phyloP scores from a whole-genome alignment of 2,888 invertebrate species.

The Tetramorium bicarinatum region DNA sequence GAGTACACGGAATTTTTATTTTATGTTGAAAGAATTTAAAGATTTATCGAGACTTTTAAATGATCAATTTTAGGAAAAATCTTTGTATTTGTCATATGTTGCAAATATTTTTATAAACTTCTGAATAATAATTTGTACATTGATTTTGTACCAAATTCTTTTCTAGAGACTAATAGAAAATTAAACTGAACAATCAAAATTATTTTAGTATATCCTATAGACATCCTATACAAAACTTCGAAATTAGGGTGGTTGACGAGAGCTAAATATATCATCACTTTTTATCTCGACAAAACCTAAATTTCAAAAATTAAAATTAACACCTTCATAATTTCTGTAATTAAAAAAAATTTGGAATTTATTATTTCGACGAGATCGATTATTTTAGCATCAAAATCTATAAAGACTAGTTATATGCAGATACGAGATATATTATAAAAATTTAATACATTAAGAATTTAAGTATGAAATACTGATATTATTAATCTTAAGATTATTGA shows the following conservation, averaged over 20 bases:
- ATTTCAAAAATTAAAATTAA: no score
- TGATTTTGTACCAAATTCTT: not conserved
- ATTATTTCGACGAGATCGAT: no score
- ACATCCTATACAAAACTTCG: no score
- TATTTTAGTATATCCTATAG: not conserved
- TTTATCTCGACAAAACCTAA: no score
- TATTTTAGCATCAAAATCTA: not conserved
- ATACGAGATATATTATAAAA: not conserved
- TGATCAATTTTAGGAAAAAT: not conserved
- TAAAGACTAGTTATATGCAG: not conserved
- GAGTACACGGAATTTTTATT: not conserved
- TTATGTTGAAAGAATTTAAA: not conserved
- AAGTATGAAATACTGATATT: not conserved
- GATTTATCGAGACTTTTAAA: not conserved
- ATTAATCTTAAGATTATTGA: not conserved
- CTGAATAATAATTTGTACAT: no score
- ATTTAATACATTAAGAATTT: not conserved
- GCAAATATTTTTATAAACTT: no score
- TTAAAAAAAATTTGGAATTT: no score
- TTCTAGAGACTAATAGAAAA: not conserved
- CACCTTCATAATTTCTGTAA: no score
- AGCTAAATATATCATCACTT: no score
- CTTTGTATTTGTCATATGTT: not conserved
- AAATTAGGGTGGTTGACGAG: no score
- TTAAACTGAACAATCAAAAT: not conserved